Percentiles rank a stretch among this genome's conserved stretches.
phyloP scores from a whole-genome alignment of 2,888 invertebrate species.

The Lasioglossum marginatum region DNA sequence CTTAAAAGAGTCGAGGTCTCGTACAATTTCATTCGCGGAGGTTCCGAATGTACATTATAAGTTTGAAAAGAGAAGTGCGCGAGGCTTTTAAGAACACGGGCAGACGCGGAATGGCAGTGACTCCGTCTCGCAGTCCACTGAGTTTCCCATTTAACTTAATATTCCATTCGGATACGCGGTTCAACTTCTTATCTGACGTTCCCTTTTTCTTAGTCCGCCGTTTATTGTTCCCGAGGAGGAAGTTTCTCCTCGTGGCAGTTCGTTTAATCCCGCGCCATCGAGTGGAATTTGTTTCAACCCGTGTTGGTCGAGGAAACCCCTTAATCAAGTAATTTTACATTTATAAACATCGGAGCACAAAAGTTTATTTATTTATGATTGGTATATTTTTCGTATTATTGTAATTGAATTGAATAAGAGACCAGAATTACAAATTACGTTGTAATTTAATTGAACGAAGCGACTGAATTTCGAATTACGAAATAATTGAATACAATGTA shows the following conservation, averaged over 20 bases:
- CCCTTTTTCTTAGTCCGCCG: constrained; percentile 42
- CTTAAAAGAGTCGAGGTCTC: background rate
- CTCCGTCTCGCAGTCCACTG: constrained; percentile 72
- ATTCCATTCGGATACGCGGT: constrained; percentile 77
- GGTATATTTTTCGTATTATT: no score
- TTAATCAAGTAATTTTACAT: background rate
- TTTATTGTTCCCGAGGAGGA: constrained; percentile 57
- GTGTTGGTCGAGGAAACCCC: background rate
- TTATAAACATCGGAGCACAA: background rate
- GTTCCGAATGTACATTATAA: background rate
- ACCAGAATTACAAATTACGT: no score
- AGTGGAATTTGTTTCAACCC: constrained; percentile 16
- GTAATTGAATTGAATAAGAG: no score
- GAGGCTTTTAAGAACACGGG: constrained; percentile 19
- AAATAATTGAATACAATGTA: no score
- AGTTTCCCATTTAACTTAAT: constrained; percentile 77
- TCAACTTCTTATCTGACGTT: constrained; percentile 69
- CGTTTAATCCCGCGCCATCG: constrained; percentile 23
- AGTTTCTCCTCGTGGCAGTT: background rate
- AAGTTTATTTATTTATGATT: no score
- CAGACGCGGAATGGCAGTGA: constrained; percentile 23
- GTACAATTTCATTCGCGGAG: background rate
- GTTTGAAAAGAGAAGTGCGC: background rate
- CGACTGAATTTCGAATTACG: no score
- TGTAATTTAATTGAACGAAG: no score